Evolutionary conservation across 2,888 invertebrate species (phyloP), one percentile per base, ranked within the genome.

Genomic region (Polydrusus pterygomalis): DNA sequence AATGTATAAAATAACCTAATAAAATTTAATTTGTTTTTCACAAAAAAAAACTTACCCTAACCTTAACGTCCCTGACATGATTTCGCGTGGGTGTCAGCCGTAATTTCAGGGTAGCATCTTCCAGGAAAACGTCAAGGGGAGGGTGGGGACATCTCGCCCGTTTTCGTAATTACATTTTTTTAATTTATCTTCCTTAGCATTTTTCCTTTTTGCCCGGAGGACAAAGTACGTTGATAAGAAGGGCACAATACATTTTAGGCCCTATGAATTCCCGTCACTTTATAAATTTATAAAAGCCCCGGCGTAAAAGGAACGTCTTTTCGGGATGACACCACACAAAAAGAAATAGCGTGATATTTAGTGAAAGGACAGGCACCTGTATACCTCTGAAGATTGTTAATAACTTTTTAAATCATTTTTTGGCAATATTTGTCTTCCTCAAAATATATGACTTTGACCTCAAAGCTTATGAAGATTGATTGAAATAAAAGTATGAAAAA

Each of bases 141-240:
- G 77, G 84, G 84, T 75, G 84, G 87, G 88, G 80, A 81, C 63
- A 68, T 45, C 81, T 82, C 90, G 90, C 90, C 90, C 90, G 91
- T 91, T 90, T 90, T 89, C 90, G 90, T 91, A 91, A 91, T 91
- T 91, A 91, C 91, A 91, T 91, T 91, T 91, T 77, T 91, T 91
- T 91, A 91, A 91, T 91, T 91, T 91, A 91, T 91, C 91, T 91
- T 91, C 91, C 91, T 91, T 91, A 91, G 90, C 89, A 90, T 79
- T 80, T 78, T 74, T 73, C 74, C 67, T 77, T 74, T 74, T 74
- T 68, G 67, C 71, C 73, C 71, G 45, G 64, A 76, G 76, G 76
- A 76, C 77, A 70, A 74, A 77, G 74, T 73, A 74, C 64, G 70
- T 74, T 74, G 77, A 77, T 77, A 77, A 77, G 77, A 77, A 72